phyloP scores from a whole-genome alignment of 2,797 vertebrate species.

The Pachyuromys duprasi region DNA sequence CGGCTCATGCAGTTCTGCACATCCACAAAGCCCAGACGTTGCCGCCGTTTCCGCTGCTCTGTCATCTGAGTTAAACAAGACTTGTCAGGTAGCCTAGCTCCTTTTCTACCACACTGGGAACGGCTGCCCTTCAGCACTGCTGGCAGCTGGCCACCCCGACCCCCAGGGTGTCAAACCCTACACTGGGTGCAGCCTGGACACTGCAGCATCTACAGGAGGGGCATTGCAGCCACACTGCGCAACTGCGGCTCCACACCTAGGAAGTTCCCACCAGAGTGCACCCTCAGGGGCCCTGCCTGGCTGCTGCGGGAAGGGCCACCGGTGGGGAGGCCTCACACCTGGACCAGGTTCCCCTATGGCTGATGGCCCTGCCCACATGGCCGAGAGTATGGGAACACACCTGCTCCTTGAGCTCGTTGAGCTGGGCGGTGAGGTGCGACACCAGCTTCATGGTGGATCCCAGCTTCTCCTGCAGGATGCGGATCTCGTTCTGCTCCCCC shows the following conservation, averaged over 20 bases:
- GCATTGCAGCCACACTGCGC: background rate
- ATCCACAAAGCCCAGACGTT: constrained; percentile 91
- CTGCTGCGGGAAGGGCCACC: background rate
- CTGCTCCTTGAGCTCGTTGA: constrained; percentile 97
- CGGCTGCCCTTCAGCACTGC: background rate
- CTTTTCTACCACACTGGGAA: background rate
- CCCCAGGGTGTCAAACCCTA: background rate
- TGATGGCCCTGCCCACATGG: background rate
- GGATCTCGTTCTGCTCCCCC: constrained; percentile 98
- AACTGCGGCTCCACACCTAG: background rate
- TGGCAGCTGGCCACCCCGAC: background rate
- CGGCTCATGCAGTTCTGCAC: constrained; percentile 89
- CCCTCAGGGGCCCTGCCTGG: background rate
- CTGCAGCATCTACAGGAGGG: background rate
- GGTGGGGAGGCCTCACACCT: background rate
- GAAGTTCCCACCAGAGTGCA: too few relatives aligned
- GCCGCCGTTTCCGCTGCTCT: constrained; percentile 90
- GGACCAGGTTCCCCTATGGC: background rate
- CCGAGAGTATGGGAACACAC: constrained; percentile 80
- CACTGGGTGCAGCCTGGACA: constrained; percentile 13
- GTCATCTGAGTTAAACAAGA: constrained; percentile 87
- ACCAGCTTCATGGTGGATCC: constrained; percentile 96
- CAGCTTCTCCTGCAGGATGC: constrained; percentile 96
- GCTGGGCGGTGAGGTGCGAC: constrained; percentile 92
- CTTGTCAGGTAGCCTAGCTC: fast-evolving